These are phyloP conservation scores for Oreotrochilus melanogaster DNA, from an alignment of 2,113 vertebrate species.

Conservation along the genomic window DNA sequence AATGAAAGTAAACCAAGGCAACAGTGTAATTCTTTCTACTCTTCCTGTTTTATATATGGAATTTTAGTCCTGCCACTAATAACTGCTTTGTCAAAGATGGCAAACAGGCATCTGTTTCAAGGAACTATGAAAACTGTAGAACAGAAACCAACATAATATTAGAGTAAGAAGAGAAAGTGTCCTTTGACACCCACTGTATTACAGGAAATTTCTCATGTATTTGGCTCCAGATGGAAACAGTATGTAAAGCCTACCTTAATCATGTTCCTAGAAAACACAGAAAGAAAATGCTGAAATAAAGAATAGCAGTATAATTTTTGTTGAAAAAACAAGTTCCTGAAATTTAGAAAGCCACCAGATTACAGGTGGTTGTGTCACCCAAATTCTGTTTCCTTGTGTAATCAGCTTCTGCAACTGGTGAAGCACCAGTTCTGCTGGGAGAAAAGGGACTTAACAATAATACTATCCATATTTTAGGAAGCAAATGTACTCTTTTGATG, in stretches of 20 bases:
- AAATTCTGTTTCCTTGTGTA: not conserved
- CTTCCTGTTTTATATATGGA: not conserved
- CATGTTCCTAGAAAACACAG: not conserved
- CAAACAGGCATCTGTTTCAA: not conserved
- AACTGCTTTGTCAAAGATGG: not conserved
- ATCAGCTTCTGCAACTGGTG: not conserved
- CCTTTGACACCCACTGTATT: not conserved
- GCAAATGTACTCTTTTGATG: not conserved
- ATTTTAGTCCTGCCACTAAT: not conserved
- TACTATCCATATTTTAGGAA: not conserved
- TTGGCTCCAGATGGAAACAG: not conserved
- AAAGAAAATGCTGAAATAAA: not conserved
- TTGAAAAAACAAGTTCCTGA: not conserved
- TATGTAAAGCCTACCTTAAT: not conserved
- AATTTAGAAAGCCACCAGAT: not conserved
- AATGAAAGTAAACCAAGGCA: not conserved
- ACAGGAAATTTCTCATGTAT: not conserved
- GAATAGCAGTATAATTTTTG: not conserved
- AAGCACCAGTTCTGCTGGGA: not conserved
- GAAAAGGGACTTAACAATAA: not conserved
- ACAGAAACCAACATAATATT: not conserved
- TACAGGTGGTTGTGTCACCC: not conserved
- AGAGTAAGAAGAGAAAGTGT: not conserved
- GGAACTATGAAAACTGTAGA: not conserved
- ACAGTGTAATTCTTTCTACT: not conserved